Percentiles rank a stretch among this genome's conserved stretches.
phyloP scores from a whole-genome alignment of 2,797 vertebrate genomes.

The Monodelphis domestica region DNA sequence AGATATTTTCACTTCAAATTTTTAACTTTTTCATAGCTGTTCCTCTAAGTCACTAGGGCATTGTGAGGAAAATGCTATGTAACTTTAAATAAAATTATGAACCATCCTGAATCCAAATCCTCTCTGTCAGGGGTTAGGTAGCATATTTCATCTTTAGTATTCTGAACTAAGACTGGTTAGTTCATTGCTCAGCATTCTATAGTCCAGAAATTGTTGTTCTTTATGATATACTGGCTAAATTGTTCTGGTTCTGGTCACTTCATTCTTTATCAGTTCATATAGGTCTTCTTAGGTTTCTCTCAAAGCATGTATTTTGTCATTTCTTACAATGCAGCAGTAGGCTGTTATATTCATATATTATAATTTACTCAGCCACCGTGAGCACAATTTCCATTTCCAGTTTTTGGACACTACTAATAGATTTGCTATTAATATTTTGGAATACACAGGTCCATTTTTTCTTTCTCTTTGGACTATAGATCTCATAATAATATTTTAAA shows the following conservation, averaged over 20 bases:
- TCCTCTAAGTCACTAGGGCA: background rate
- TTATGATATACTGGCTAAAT: background rate
- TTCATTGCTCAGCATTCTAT: background rate
- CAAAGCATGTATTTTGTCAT: background rate
- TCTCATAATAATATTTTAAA: background rate
- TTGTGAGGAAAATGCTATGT: background rate
- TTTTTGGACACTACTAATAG: background rate
- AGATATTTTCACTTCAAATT: background rate
- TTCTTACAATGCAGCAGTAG: background rate
- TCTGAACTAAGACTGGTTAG: background rate
- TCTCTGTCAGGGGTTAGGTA: background rate
- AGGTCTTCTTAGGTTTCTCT: background rate
- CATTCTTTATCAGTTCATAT: background rate
- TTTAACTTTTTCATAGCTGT: background rate
- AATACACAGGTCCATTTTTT: background rate
- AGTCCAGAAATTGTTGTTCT: background rate
- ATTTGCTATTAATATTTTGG: background rate
- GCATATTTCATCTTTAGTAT: background rate
- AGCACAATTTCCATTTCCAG: background rate
- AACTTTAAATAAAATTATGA: background rate
- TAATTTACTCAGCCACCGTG: background rate
- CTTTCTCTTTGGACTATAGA: background rate
- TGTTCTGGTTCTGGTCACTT: background rate
- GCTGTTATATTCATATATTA: background rate
- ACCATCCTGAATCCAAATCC: background rate